Percentiles rank a stretch among this genome's conserved stretches.
phyloP scores from a whole-genome alignment of 2,113 vertebrate species.

The Myotis davidii region DNA sequence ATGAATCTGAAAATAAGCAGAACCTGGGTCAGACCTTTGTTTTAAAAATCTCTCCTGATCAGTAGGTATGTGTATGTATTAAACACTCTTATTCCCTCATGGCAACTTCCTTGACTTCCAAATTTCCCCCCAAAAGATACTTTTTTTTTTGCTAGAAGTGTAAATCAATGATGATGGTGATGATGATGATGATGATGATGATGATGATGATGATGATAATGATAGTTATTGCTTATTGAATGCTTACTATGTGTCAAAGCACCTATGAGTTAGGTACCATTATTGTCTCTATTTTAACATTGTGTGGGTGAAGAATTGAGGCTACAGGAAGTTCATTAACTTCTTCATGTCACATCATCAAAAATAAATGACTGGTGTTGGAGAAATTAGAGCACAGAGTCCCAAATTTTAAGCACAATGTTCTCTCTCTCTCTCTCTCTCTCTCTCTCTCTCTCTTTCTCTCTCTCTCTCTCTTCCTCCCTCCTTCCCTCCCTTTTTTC shows the following conservation, averaged over 20 bases:
- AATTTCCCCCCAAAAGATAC: not conserved
- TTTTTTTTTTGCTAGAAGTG: not conserved
- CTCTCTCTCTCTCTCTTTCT: slow-evolving; percentile 11
- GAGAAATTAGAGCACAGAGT: not conserved
- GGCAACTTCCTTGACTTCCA: slow-evolving; percentile 4
- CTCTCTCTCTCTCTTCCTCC: not conserved
- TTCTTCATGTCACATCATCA: not conserved
- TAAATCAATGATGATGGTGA: not conserved
- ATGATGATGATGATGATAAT: not conserved
- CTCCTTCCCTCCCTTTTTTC: not conserved
- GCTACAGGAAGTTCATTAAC: not conserved
- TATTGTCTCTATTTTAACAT: slow-evolving; percentile 4
- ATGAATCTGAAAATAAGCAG: slow-evolving; percentile 33
- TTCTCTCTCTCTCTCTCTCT: slow-evolving; percentile 1
- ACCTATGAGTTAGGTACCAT: not conserved
- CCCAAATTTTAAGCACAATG: not conserved
- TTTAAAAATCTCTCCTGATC: slow-evolving; percentile 36
- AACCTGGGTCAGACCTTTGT: not conserved
- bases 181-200: not conserved
- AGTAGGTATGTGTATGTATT: not conserved
- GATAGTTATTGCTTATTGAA: not conserved
- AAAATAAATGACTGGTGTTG: slow-evolving; percentile 37
- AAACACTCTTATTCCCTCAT: not conserved
- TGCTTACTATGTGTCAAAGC: not conserved
- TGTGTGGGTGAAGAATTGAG: not conserved